phyloP scores from a whole-genome alignment of 1,140 invertebrate genomes.

The Aphelenchoides besseyi region DNA sequence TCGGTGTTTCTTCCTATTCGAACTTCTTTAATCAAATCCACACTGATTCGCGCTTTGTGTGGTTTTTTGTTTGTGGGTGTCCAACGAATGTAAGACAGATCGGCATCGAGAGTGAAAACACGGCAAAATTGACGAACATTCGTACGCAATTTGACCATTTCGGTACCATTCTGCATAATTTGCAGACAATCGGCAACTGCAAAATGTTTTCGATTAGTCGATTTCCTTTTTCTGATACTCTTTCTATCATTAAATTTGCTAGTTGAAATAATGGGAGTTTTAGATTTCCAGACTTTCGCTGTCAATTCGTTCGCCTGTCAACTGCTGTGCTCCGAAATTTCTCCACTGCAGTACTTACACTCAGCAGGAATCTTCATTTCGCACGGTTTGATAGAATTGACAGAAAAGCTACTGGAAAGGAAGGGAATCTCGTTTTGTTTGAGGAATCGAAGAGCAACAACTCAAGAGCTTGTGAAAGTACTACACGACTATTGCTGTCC shows the following conservation, averaged over 20 bases:
- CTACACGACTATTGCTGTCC: no score
- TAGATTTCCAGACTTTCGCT: no score
- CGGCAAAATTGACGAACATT: slow-evolving; percentile 70
- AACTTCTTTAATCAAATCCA: slow-evolving; percentile 69
- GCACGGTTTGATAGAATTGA: background rate
- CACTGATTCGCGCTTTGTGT: slow-evolving; percentile 68
- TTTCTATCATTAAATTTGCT: slow-evolving; percentile 2
- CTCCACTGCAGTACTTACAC: background rate
- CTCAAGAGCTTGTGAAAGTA: no score
- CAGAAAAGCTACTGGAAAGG: background rate
- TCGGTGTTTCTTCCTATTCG: slow-evolving; percentile 69
- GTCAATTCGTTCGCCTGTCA: background rate
- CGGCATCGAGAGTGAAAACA: slow-evolving; percentile 68
- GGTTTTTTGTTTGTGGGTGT: slow-evolving; percentile 71
- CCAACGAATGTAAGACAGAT: slow-evolving; percentile 69
- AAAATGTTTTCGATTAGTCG: slow-evolving; percentile 33
- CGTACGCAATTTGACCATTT: slow-evolving; percentile 69
- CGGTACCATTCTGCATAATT: slow-evolving; percentile 69
- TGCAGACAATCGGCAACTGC: slow-evolving; percentile 69
- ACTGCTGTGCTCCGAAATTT: no score
- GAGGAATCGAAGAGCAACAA: background rate
- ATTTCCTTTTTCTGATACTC: background rate
- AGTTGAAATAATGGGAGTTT: no score
- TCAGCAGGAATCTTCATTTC: slow-evolving; percentile 7
- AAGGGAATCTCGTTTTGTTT: background rate